Evolutionary conservation across 2,113 vertebrate genomes (phyloP).

Genomic region (Zingel zingel): DNA sequence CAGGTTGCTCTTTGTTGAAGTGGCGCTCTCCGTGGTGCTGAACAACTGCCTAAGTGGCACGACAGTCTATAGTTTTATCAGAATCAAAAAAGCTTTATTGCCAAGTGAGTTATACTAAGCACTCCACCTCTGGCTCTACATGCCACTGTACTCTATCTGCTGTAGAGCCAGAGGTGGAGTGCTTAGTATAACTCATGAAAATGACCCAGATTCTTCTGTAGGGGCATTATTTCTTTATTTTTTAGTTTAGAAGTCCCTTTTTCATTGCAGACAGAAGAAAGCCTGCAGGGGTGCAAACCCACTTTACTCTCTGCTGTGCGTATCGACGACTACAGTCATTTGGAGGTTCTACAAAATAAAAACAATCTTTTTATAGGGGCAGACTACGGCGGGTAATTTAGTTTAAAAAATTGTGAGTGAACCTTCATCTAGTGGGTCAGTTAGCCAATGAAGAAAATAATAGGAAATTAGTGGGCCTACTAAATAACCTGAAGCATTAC

Average conservation of each 20-base stretch:
- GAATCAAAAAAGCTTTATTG: too few relatives aligned
- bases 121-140: too few relatives aligned
- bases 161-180: too few relatives aligned
- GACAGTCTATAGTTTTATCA: not conserved
- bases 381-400: not conserved
- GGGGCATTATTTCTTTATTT: not conserved
- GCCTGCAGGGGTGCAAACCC: not conserved
- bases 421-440: not conserved
- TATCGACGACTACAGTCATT: not conserved
- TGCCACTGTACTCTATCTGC: too few relatives aligned
- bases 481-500: not conserved
- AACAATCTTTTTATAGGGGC: not conserved
- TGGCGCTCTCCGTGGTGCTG: constrained; percentile 59
- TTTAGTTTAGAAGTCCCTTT: not conserved
- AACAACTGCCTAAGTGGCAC: not conserved
- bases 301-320: not conserved
- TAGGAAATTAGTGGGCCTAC: not conserved
- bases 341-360: not conserved
- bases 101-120: not conserved
- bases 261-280: not conserved
- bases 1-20: constrained; percentile 31
- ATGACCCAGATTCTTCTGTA: not conserved
- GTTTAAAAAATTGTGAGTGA: not conserved
- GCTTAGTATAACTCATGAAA: not conserved
- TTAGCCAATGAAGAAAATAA: not conserved